Evolutionary conservation across 2,888 invertebrate species (phyloP).

Genomic region (Spisula solida): DNA sequence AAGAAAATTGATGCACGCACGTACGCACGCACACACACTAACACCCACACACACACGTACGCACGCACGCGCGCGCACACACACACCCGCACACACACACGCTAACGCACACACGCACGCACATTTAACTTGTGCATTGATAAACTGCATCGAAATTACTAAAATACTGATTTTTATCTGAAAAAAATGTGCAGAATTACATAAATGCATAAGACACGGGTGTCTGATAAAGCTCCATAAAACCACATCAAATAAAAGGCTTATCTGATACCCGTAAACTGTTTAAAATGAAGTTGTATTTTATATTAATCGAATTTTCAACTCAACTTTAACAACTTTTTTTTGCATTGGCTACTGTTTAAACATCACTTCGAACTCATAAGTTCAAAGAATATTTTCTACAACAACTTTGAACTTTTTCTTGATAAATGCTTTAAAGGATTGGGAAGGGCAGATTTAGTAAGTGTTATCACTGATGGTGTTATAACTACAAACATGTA

Average conservation of each 20-base stretch:
- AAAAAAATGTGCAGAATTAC: slow-evolving; percentile 4
- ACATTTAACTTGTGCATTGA: too few relatives aligned
- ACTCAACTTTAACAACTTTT: neutral
- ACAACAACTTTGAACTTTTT: neutral
- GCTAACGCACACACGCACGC: too few relatives aligned
- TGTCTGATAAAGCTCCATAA: neutral
- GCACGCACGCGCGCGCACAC: too few relatives aligned
- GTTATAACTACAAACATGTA: too few relatives aligned
- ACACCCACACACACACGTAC: too few relatives aligned
- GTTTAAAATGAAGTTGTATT: neutral
- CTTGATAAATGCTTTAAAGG: neutral
- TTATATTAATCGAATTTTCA: neutral
- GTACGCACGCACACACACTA: too few relatives aligned
- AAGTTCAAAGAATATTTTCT: neutral
- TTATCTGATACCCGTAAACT: slow-evolving; percentile 7
- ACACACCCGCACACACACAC: too few relatives aligned
- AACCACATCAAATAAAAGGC: neutral
- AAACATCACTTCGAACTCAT: neutral
- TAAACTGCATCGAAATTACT: too few relatives aligned
- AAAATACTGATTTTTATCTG: neutral
- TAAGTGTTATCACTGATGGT: too few relatives aligned
- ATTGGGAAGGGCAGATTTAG: neutral
- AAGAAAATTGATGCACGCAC: too few relatives aligned
- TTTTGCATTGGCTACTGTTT: neutral
- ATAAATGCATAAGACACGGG: neutral